phyloP scores from a whole-genome alignment of 2,797 vertebrate genomes.

The Halcyon chelicuti region DNA sequence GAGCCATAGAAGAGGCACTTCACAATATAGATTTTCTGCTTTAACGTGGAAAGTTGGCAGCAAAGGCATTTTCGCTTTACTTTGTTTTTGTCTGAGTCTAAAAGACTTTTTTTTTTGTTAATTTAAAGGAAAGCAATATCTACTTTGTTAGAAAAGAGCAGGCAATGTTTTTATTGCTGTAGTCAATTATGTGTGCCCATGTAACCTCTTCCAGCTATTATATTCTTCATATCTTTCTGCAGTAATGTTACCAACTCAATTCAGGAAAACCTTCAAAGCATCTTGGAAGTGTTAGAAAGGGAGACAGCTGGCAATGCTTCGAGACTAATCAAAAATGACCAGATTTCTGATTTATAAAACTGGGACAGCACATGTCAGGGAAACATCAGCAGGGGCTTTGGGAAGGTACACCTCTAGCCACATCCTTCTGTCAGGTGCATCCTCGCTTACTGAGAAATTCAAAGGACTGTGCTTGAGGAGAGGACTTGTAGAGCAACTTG shows the following conservation, averaged over 20 bases:
- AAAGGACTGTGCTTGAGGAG: neutral
- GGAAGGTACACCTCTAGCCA: neutral
- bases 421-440: neutral
- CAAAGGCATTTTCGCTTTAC: slow-evolving; percentile 23
- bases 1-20: neutral
- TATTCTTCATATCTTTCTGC: slow-evolving; percentile 30
- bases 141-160: slow-evolving; percentile 43
- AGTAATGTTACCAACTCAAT: slow-evolving; percentile 38
- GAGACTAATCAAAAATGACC: slow-evolving; percentile 6
- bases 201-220: slow-evolving; percentile 57
- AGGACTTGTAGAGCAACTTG: neutral
- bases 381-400: neutral
- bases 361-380: slow-evolving; percentile 4
- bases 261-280: slow-evolving; percentile 54
- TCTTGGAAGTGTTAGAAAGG: neutral
- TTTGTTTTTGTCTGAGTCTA: slow-evolving; percentile 38
- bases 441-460: slow-evolving; percentile 21
- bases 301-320: slow-evolving; percentile 34
- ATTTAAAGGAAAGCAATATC: slow-evolving; percentile 36
- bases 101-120: neutral
- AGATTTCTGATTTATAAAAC: slow-evolving; percentile 61
- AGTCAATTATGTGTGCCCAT: slow-evolving; percentile 11
- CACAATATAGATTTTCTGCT: slow-evolving; percentile 17
- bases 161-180: slow-evolving; percentile 44
- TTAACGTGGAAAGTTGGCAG: slow-evolving; percentile 51